Evolutionary conservation across 1,140 invertebrate species (phyloP).

Genomic region (Drosophila teissieri): DNA sequence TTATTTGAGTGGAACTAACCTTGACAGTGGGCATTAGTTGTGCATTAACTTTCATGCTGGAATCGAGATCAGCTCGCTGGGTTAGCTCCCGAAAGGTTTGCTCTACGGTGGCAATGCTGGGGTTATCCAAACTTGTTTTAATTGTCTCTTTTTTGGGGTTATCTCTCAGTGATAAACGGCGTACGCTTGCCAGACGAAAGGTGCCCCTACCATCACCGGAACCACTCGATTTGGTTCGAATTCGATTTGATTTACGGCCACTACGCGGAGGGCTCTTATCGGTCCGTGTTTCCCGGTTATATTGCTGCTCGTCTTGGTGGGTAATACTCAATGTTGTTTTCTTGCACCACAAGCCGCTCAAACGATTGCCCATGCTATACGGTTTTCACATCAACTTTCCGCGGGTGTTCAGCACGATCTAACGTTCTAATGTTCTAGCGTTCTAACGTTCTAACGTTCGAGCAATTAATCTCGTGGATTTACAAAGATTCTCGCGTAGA

Average conservation of each 20-base stretch:
- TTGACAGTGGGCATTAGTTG: conserved; percentile 56
- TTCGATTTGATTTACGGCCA: conserved; percentile 40
- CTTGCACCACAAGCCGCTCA: conserved; percentile 83
- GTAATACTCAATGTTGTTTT: conserved; percentile 74
- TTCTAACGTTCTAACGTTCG: conserved; percentile 11
- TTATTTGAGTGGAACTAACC: conserved; percentile 32
- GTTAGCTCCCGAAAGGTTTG: conserved; percentile 32
- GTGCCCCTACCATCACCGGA: conserved; percentile 47
- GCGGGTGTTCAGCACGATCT: conserved; percentile 21
- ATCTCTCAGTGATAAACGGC: conserved; percentile 72
- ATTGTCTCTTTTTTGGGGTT: conserved; percentile 31
- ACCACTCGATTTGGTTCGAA: conserved; percentile 51
- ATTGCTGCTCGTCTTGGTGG: conserved; percentile 21
- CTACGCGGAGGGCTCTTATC: conserved; percentile 17
- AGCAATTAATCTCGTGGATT: conserved; percentile 16
- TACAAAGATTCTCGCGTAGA: conserved; percentile 12
- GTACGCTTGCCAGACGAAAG: conserved; percentile 68
- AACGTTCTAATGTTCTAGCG: neutral
- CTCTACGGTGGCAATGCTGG: conserved; percentile 32
- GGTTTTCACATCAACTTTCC: conserved; percentile 40
- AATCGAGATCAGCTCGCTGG: conserved; percentile 1
- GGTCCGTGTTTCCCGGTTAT: conserved; percentile 4
- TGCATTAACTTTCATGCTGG: conserved; percentile 55
- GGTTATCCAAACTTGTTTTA: conserved; percentile 2
- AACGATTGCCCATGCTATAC: conserved; percentile 79